These are phyloP conservation scores for Amiota minor DNA, from an alignment of 2,888 invertebrate genomes.

Conservation along the genomic window DNA sequence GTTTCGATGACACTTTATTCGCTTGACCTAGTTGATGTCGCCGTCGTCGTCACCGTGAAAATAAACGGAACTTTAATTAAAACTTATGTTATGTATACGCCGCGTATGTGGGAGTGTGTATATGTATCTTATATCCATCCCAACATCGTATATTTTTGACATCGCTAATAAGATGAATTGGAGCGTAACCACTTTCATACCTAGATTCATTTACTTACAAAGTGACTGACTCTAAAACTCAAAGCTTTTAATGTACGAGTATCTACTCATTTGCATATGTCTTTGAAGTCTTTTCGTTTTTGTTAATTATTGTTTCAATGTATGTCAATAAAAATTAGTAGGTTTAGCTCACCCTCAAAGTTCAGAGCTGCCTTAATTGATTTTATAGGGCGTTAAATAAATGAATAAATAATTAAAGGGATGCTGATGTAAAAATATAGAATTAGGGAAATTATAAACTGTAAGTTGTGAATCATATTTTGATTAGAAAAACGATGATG, in stretches of 20 bases:
- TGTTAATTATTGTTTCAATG: too few relatives aligned
- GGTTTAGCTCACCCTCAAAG: too few relatives aligned
- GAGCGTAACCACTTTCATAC: slow-evolving; percentile 46
- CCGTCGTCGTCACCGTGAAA: slow-evolving; percentile 38
- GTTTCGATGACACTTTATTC: slow-evolving; percentile 69
- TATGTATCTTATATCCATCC: too few relatives aligned
- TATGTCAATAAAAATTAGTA: too few relatives aligned
- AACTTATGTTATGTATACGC: slow-evolving; percentile 5
- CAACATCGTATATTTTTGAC: slow-evolving; percentile 2
- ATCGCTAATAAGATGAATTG: slow-evolving; percentile 50
- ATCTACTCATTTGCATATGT: neutral
- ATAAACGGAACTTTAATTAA: slow-evolving; percentile 44
- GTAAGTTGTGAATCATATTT: too few relatives aligned
- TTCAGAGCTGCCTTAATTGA: too few relatives aligned
- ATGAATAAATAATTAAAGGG: too few relatives aligned
- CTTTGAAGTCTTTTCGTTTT: too few relatives aligned
- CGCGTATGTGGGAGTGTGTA: slow-evolving; percentile 1
- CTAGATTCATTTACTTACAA: neutral
- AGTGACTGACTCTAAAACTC: neutral
- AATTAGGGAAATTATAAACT: too few relatives aligned
- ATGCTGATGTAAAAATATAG: too few relatives aligned
- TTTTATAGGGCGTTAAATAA: too few relatives aligned
- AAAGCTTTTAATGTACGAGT: slow-evolving; percentile 2
- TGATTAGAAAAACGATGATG: too few relatives aligned
- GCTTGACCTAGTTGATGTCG: slow-evolving; percentile 54